phyloP scores from a whole-genome alignment of 2,888 invertebrate genomes.

The Ectropis crepuscularia region DNA sequence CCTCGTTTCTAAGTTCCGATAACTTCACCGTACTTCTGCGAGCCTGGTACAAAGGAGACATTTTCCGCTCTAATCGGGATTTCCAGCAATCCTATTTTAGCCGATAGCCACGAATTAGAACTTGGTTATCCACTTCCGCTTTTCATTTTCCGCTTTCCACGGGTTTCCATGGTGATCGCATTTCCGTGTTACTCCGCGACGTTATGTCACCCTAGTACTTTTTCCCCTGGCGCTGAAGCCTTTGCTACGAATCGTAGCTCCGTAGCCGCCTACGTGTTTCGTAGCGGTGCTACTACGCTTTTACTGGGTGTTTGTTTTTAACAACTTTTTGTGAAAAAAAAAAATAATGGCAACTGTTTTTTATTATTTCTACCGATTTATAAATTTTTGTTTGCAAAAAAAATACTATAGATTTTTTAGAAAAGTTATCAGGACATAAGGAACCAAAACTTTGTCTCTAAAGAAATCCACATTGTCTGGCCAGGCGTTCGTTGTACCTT shows the following conservation, averaged over 20 bases:
- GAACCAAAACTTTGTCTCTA: not conserved
- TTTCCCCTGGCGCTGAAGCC: constrained; percentile 55
- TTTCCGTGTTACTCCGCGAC: constrained; percentile 36
- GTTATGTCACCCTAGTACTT: constrained; percentile 62
- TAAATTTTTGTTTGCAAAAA: no score
- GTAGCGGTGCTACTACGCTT: constrained; percentile 11
- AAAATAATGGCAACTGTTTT: no score
- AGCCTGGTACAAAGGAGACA: constrained; percentile 78
- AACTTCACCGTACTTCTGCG: constrained; percentile 48
- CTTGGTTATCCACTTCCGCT: constrained; percentile 57
- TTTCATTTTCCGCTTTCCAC: constrained; percentile 41
- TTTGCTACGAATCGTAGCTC: constrained; percentile 41
- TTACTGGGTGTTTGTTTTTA: no score
- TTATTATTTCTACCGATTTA: no score
- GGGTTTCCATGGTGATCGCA: constrained; percentile 42
- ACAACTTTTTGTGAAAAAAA: no score
- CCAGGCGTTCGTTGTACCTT: constrained; percentile 10
- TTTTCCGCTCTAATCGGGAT: constrained; percentile 85
- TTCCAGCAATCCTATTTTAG: constrained; percentile 73
- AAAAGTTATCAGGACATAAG: no score
- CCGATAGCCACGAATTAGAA: constrained; percentile 70
- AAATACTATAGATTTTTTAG: no score
- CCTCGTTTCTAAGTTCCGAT: constrained; percentile 38
- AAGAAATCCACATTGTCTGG: constrained; percentile 7
- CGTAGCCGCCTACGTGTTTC: not conserved